A percentile compares a stretch with the other conserved stretches of the same genome.
phyloP scores from a whole-genome alignment of 2,888 invertebrate genomes.

The Hirtodrosophila histrioides region DNA sequence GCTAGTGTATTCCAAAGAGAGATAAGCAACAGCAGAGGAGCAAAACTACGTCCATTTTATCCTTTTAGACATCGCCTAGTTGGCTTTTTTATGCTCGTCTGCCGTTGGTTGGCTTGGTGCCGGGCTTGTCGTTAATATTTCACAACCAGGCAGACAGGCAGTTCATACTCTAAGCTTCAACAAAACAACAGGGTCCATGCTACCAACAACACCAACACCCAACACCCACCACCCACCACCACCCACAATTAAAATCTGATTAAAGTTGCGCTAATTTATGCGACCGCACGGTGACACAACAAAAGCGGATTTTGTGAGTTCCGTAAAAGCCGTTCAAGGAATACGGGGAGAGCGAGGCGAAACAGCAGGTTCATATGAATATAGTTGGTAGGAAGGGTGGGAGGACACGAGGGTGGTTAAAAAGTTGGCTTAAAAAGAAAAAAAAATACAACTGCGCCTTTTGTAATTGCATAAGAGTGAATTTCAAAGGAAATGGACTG shows the following conservation, averaged over 20 bases:
- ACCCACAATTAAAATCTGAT: slow-evolving; percentile 79
- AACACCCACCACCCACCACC: slow-evolving; percentile 5
- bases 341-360: slow-evolving; percentile 2
- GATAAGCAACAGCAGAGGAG: slow-evolving; percentile 1
- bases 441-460: slow-evolving; percentile 4
- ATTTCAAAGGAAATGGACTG: slow-evolving; percentile 3
- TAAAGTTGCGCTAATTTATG: slow-evolving; percentile 82
- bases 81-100: slow-evolving; percentile 51
- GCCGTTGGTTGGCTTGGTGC: slow-evolving; percentile 20
- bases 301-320: slow-evolving; percentile 59
- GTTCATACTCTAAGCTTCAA: slow-evolving; percentile 52
- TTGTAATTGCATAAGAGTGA: slow-evolving; percentile 9
- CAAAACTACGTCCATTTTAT: slow-evolving; percentile 29
- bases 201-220: too few species aligned
- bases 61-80: slow-evolving; percentile 43
- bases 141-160: slow-evolving; percentile 42
- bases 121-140: slow-evolving; percentile 72
- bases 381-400: background rate
- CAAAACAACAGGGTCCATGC: slow-evolving; percentile 43
- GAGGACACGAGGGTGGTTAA: too few species aligned
- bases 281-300: slow-evolving; percentile 79
- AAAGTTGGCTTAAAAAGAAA: background rate
- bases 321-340: slow-evolving; percentile 36
- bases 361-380: slow-evolving; percentile 3
- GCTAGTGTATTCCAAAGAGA: slow-evolving; percentile 8